Evolutionary conservation across 2,888 invertebrate species (phyloP), one percentile per base, ranked within the genome.

Genomic region (Epistrophe grossulariae): DNA sequence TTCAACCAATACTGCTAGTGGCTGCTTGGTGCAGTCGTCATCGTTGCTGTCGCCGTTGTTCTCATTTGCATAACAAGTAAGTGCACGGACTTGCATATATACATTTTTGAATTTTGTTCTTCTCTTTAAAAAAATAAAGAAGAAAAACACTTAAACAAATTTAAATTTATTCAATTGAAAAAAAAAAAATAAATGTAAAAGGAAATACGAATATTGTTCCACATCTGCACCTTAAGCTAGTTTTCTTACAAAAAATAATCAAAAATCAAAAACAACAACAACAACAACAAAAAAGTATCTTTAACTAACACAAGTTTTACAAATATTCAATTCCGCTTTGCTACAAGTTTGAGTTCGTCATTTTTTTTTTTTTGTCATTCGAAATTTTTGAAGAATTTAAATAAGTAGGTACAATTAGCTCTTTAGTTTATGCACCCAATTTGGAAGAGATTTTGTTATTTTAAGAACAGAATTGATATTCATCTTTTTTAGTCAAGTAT

Each of bases 1-100:
- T 73, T 48, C 68, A 59, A 62, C n/a, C 62, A 64, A 52, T 59
- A 24, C 50, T 59, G 60, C 64, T 64, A 31, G 15, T 24, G 31
- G n/a, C 15, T 11, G 66, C 45, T n/a, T 66, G 31, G 43, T 55
- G 70, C 70, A 55, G 64, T 57, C 66, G 66, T 55, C 57, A 57
- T 31, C 57, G 66, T 68, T 72, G 76, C 66, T 81, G 84, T 84
- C 84, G 81, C 81, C 52, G 72, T 70, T 74, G 82, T 85, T 79
- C 66, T 66, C 72, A 83, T 87, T 83, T 87, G 74, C 87, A 87
- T 87, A 87, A 87, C 82, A 83, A 83, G 79, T 79, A 79, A 87
- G 83, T 83, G 78, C 81, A 82, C 24, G 78, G 64, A 76, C 79
- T 83, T 76, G 87, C 60, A 38, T 70, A 64, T n/a, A n/a, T n/a